Percentiles rank a stretch among this genome's conserved stretches.
Conservation (phyloP, 2,113 vertebrate species). For the Nothocercus nigrocapillus region DNA sequence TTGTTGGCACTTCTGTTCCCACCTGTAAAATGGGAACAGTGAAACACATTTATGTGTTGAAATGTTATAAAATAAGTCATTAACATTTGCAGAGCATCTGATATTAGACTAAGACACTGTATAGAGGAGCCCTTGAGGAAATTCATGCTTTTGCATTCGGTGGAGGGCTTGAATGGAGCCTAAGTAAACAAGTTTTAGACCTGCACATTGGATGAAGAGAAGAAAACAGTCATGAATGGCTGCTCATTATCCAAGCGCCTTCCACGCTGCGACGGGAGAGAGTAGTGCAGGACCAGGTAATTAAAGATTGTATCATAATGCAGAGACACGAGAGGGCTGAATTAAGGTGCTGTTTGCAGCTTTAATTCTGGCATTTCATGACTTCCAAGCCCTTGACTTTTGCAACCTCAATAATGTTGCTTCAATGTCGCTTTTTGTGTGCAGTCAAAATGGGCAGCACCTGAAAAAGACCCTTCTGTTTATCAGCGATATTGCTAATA, state of each 20-base stretch:
- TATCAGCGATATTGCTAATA: not conserved
- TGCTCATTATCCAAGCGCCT: constrained; percentile 41
- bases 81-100: not conserved
- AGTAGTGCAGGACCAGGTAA: not conserved
- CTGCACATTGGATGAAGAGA: constrained; percentile 4
- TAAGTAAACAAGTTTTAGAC: constrained; percentile 4
- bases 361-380: constrained; percentile 28
- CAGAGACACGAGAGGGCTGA: constrained; percentile 25
- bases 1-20: not conserved
- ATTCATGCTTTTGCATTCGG: constrained; percentile 9
- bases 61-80: not conserved
- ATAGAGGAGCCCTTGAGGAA: constrained; percentile 40
- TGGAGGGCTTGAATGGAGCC: constrained; percentile 18
- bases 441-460: not conserved
- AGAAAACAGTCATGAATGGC: constrained; percentile 18
- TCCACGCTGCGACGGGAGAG: not conserved
- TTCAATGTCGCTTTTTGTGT: not conserved
- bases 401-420: not conserved
- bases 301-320: constrained; percentile 59
- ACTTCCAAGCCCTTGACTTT: constrained; percentile 22
- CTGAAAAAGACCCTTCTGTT: constrained; percentile 13
- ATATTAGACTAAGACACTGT: not conserved
- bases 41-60: not conserved
- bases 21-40: not conserved
- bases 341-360: constrained; percentile 20